These are phyloP conservation scores for Gorsachius goisagi DNA, from an alignment of 2,113 vertebrate genomes.

Conservation along the genomic window DNA sequence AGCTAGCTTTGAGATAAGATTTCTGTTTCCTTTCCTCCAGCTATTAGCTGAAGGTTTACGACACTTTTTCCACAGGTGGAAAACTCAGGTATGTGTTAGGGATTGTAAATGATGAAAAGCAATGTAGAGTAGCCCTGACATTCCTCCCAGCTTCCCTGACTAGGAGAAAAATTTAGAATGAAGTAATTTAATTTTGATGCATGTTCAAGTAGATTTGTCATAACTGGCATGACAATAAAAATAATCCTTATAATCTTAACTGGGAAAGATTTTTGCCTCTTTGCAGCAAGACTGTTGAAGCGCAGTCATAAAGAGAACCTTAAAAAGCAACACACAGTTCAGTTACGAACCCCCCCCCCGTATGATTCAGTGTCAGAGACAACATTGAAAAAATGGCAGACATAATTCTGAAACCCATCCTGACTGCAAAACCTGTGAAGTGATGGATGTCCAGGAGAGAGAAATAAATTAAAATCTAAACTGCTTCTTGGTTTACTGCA, in stretches of 20 bases:
- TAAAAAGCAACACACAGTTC: neutral
- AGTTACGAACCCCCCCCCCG: neutral
- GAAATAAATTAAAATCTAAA: constrained; percentile 12
- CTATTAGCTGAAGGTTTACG: neutral
- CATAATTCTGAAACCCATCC: neutral
- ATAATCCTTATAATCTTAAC: neutral
- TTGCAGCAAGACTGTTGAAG: neutral
- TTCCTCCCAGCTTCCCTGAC: neutral
- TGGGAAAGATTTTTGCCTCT: neutral
- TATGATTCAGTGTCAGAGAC: neutral
- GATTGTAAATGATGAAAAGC: neutral
- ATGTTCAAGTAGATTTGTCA: neutral
- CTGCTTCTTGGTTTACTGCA: neutral
- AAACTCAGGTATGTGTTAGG: neutral
- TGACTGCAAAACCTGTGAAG: neutral
- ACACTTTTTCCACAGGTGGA: neutral
- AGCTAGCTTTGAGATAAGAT: neutral
- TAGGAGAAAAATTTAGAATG: neutral
- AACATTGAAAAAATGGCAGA: neutral
- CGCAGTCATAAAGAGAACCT: neutral
- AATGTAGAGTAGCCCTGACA: neutral
- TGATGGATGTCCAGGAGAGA: neutral
- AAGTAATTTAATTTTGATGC: neutral
- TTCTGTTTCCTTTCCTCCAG: neutral
- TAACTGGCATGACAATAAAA: neutral